A percentile compares a stretch with the other conserved stretches of the same genome.
Evolutionary conservation across 2,888 invertebrate genomes (phyloP).

Genomic region (Pseudanteris insignis): DNA sequence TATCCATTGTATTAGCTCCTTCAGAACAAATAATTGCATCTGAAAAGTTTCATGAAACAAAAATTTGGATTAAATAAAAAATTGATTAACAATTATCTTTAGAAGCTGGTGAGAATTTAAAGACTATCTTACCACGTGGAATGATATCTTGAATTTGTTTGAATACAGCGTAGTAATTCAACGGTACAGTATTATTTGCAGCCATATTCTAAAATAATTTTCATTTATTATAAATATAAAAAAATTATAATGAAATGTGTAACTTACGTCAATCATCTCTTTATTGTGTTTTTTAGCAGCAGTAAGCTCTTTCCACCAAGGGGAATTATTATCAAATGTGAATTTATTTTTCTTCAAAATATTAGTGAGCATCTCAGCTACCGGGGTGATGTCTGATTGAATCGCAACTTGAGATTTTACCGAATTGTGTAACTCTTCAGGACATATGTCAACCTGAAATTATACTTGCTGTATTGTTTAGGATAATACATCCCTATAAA

Average conservation of each 20-base stretch:
- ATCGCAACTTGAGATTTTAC: conserved; percentile 81
- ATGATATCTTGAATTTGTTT: conserved; percentile 80
- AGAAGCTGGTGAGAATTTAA: no score
- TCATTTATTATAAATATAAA: not conserved
- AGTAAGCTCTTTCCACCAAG: conserved; percentile 82
- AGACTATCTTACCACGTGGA: no score
- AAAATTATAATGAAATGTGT: not conserved
- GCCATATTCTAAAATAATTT: conserved; percentile 71
- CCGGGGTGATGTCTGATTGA: conserved; percentile 84
- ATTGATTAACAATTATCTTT: no score
- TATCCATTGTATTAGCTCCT: conserved; percentile 99
- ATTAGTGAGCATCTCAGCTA: conserved; percentile 73
- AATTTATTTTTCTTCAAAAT: conserved; percentile 72
- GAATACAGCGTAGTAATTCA: conserved; percentile 95
- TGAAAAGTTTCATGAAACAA: no score
- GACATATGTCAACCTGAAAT: conserved; percentile 80
- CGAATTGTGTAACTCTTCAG: conserved; percentile 95
- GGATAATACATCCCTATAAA: no score
- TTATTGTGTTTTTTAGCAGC: conserved; percentile 79
- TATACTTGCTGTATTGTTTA: not conserved
- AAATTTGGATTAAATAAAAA: no score
- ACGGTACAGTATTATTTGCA: conserved; percentile 76
- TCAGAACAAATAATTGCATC: conserved; percentile 94
- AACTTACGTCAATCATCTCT: conserved; percentile 73
- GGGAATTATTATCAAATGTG: conserved; percentile 66